phyloP scores from a whole-genome alignment of 2,113 vertebrate genomes.

The Ursus arctos region DNA sequence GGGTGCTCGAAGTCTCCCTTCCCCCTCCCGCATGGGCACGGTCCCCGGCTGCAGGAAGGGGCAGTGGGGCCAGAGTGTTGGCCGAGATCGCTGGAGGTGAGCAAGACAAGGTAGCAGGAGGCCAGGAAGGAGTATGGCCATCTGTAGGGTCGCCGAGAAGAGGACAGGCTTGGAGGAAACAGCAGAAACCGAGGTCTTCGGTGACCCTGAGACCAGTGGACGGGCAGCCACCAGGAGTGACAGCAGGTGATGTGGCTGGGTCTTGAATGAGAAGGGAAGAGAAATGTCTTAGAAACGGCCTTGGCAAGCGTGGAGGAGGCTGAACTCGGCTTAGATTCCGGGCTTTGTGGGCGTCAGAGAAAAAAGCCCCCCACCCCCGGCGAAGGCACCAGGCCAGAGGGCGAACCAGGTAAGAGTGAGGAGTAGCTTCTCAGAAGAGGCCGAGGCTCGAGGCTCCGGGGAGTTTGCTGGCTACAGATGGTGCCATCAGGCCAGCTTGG shows the following conservation, averaged over 20 bases:
- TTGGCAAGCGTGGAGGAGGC: too few species aligned
- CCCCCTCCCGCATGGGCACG: background rate
- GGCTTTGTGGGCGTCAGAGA: background rate
- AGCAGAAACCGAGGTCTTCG: background rate
- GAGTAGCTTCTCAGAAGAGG: background rate
- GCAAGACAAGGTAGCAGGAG: background rate
- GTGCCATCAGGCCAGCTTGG: background rate
- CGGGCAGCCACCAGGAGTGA: background rate
- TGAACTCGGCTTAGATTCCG: background rate
- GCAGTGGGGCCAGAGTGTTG: rapidly evolving
- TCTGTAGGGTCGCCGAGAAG: rapidly evolving
- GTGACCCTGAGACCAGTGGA: background rate
- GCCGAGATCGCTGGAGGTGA: background rate
- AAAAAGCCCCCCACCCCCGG: background rate
- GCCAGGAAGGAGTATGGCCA: background rate
- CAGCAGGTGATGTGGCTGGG: background rate
- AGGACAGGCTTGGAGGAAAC: background rate
- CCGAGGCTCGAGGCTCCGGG: background rate
- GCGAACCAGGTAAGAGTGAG: background rate
- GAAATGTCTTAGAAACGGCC: background rate
- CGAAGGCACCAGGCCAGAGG: rapidly evolving
- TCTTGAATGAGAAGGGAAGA: background rate
- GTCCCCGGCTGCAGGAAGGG: background rate
- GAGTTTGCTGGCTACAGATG: background rate
- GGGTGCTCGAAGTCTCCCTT: background rate